Evolutionary conservation across 2,888 invertebrate genomes (phyloP), one percentile per base, ranked within the genome.

Genomic region (Acheta domesticus): DNA sequence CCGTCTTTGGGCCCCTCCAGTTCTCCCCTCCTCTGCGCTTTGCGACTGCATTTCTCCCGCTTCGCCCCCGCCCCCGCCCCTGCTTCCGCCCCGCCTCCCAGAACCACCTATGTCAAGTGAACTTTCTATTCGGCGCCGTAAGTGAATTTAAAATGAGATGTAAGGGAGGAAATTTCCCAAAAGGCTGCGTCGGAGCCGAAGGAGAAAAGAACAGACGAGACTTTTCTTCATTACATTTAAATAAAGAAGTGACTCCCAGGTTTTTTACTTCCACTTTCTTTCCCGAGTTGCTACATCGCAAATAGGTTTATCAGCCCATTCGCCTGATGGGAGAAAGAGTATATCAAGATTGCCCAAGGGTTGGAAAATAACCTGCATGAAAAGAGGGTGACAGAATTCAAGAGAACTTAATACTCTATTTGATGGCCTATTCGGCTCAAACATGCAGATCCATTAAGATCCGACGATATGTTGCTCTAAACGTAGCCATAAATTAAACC

Each of bases 211-310:
- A 62, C 79, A 80, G 79, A 81, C 81, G 81, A 81, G 81, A 81
- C 79, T 81, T 80, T 81, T 79, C 77, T 80, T 81, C 81, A 81
- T 81, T 81, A 80, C 80, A 80, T 81, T 79, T 80, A 80, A 81
- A 81, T 81, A 81, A 81, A 80, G 75, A 75, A 75, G 48, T 36
- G 48, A 75, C 62, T 62, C 16, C 62, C n/a, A 62, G 62, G n/a
- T 62, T 62, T 62, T 62, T 62, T 62, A 62, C 62, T 62, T 62
- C 62, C 16, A 62, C 14, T 62, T 62, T 62, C n/a, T n/a, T 62
- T 62, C n/a, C n/a, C 62, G 11, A 62, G 62, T 62, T 4, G 62
- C 62, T 62, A 14, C 62, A 19, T 62, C 62, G 62, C 62, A 62
- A 62, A 62, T 62, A 62, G 62, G 62, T 62, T 62, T 62, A 62